Evolutionary conservation across 2,797 vertebrate species (phyloP).

Genomic region (Paedocypris micromegethes): DNA sequence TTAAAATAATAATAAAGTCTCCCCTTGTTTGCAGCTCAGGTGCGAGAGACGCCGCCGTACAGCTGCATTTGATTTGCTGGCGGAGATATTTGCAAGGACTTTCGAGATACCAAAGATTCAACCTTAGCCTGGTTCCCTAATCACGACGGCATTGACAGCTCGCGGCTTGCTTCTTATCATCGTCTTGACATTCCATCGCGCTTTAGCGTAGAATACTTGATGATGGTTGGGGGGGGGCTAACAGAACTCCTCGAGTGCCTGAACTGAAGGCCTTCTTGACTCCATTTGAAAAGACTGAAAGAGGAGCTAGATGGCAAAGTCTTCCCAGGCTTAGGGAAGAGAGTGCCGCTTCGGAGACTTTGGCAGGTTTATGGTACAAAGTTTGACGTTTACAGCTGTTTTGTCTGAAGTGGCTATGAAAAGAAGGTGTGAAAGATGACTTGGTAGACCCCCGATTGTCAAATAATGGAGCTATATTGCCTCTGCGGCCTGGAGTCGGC

Average conservation of each 20-base stretch:
- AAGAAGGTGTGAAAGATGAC: slow-evolving; percentile 13
- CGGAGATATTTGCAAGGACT: slow-evolving; percentile 56
- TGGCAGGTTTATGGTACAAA: slow-evolving; percentile 48
- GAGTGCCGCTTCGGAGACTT: slow-evolving; percentile 18
- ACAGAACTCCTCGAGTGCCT: slow-evolving; percentile 35
- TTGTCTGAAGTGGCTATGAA: slow-evolving; percentile 27
- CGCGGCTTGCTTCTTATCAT: slow-evolving; percentile 50
- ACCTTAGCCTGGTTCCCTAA: slow-evolving; percentile 56
- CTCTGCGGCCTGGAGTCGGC: slow-evolving; percentile 23
- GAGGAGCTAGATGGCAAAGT: slow-evolving; percentile 4
- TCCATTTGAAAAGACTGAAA: slow-evolving; percentile 24
- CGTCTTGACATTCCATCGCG: slow-evolving; percentile 52
- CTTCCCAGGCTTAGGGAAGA: slow-evolving; percentile 19
- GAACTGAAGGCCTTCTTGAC: slow-evolving; percentile 25
- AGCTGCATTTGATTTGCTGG: slow-evolving; percentile 54
- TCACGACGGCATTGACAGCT: slow-evolving; percentile 59
- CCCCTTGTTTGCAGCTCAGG: slow-evolving; percentile 56
- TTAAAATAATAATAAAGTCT: slow-evolving; percentile 70
- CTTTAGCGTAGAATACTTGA: slow-evolving; percentile 57
- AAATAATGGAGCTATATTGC: slow-evolving; percentile 6
- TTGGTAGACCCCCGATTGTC: slow-evolving; percentile 18
- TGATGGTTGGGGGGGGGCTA: slow-evolving; percentile 40
- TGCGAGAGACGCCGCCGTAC: slow-evolving; percentile 42
- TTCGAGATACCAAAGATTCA: slow-evolving; percentile 56
- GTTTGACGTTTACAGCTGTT: slow-evolving; percentile 51